Evolutionary conservation across 1,140 invertebrate genomes (phyloP), one percentile per base, ranked within the genome.

Genomic region (Pollicipes pollicipes): DNA sequence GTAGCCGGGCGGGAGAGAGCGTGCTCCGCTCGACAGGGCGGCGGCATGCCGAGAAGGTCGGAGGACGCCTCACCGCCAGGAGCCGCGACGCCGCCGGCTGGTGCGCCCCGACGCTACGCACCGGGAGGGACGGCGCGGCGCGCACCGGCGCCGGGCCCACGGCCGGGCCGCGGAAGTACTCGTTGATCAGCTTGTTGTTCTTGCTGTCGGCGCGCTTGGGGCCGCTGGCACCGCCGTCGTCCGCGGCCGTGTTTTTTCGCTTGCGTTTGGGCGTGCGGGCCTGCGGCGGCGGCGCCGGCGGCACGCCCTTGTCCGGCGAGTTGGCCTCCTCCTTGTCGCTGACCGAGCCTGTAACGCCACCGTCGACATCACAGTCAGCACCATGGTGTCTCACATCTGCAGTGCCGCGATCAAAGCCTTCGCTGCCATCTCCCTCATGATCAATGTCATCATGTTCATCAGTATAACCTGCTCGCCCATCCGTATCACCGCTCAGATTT

Each of bases 281-380:
- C 45, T 72, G 73, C 66, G 26, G 27, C 70, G 64, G 69, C 58
- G 63, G 67, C 21, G 27, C 30, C 63, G 68, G 76, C 74, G 66
- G 75, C 75, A 28, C 73, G 75, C 74, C 73, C 71, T 82, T 81
- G 68, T 82, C 81, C 30, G 80, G 80, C 30, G 80, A 81, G 68
- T 69, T 71, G 17, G 70, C 71, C 66, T 75, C 74, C 64, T 76
- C 76, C 64, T 74, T 68, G 37, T 75, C 75, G 28, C 64, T 66
- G 27, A 66, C 64, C 10, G 64, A 66, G 64, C 64, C 64, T 66
- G 64, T n/a, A 64, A 28, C 24, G 45, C 24, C 45, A 58, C 45
- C 10, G 45, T 58, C 45, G 24, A 6, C 13, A 21, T 58, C 45
- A 58, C 6, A 17, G 35, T 17, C 35, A 17, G 35, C 6, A 17